Percentiles rank a stretch among this genome's conserved stretches.
Evolutionary conservation across 2,888 invertebrate species (phyloP).

Genomic region (Synergus itoensis): DNA sequence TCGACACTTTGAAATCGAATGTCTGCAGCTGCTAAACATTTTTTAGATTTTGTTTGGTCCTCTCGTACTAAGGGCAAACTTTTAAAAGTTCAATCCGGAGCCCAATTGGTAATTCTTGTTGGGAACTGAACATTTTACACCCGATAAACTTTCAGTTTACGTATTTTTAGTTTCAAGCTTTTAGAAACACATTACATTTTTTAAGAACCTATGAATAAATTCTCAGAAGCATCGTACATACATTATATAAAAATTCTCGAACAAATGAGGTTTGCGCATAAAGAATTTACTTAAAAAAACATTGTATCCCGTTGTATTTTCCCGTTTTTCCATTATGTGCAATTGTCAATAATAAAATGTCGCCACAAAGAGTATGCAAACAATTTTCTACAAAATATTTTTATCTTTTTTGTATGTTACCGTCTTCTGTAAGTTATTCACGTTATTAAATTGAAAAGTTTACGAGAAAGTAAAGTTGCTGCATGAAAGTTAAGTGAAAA

Average conservation of each 20-base stretch:
- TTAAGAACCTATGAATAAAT: no score
- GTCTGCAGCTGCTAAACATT: slow-evolving; percentile 1
- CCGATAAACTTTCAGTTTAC: no score
- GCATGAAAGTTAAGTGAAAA: not conserved
- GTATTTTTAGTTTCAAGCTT: no score
- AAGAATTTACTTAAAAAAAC: no score
- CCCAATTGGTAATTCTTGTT: not conserved
- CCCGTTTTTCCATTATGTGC: no score
- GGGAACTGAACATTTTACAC: no score
- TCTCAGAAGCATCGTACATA: not conserved
- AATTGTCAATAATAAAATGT: not conserved
- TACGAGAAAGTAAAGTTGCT: not conserved
- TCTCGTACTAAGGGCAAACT: not conserved
- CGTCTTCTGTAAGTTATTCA: not conserved
- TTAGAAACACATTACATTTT: no score
- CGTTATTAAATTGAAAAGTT: not conserved
- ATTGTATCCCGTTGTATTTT: no score
- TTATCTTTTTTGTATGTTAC: no score
- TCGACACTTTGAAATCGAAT: slow-evolving; percentile 31
- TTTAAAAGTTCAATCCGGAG: slow-evolving; percentile 13
- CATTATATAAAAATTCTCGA: not conserved
- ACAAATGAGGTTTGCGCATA: not conserved
- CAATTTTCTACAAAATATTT: not conserved
- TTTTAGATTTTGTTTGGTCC: not conserved
- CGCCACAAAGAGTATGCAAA: not conserved